phyloP scores from a whole-genome alignment of 2,797 vertebrate genomes.

The Cichlasoma orientale region DNA sequence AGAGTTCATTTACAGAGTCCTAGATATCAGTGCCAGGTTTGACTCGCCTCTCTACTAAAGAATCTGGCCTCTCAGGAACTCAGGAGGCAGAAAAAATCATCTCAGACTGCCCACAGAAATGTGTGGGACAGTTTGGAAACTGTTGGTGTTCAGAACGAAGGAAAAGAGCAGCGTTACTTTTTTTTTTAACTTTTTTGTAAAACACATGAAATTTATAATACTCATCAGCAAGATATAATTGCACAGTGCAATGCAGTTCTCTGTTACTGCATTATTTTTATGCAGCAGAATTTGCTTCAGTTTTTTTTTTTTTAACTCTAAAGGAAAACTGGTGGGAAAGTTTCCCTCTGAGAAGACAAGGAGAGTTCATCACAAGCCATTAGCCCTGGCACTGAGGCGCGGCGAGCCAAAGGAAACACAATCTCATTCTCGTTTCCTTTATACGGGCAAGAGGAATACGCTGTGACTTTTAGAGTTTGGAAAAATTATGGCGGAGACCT shows the following conservation, averaged over 20 bases:
- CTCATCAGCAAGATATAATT: neutral
- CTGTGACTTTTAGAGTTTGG: neutral
- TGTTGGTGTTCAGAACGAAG: constrained; percentile 44
- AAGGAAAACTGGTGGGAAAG: neutral
- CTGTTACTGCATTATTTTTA: neutral
- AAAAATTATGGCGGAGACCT: neutral
- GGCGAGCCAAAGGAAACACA: neutral
- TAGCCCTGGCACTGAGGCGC: neutral
- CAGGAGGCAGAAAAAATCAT: constrained; percentile 37
- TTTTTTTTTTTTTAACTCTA: neutral
- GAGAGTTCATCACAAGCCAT: neutral
- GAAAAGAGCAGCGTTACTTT: constrained; percentile 1
- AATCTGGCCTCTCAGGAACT: constrained; percentile 59
- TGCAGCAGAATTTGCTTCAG: too few species aligned
- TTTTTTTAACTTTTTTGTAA: neutral
- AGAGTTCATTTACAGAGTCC: constrained; percentile 46
- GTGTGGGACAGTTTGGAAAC: constrained; percentile 47
- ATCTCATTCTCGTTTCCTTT: neutral
- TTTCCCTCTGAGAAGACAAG: neutral
- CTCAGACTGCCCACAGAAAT: constrained; percentile 44
- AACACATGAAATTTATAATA: constrained; percentile 33
- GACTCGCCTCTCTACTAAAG: constrained; percentile 39
- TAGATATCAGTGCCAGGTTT: constrained; percentile 40
- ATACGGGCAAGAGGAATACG: neutral
- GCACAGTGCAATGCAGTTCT: neutral